Evolutionary conservation across 2,113 vertebrate species (phyloP).

Genomic region (Acrocephalus kingi): DNA sequence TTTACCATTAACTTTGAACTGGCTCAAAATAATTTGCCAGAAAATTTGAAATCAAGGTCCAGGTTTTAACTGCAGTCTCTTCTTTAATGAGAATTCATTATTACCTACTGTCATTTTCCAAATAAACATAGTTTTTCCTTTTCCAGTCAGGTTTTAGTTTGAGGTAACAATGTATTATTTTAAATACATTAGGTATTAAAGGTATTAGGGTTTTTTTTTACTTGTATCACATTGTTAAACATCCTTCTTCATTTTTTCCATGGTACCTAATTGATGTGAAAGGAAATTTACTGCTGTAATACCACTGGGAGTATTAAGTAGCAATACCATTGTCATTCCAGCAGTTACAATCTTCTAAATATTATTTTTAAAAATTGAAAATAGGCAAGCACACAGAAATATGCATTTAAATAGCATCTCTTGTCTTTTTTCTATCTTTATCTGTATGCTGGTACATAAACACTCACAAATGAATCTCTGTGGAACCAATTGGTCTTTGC

Average conservation of each 20-base stretch:
- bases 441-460: neutral
- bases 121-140: neutral
- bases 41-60: neutral
- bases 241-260: neutral
- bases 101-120: neutral
- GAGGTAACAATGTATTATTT: neutral
- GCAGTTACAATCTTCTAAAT: neutral
- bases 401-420: neutral
- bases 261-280: neutral
- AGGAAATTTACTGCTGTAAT: neutral
- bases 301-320: neutral
- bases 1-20: neutral
- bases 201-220: neutral
- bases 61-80: neutral
- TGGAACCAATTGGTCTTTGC: neutral
- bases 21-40: neutral
- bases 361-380: neutral
- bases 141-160: neutral
- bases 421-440: neutral
- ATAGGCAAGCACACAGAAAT: neutral
- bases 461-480: neutral
- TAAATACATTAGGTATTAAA: too few species aligned
- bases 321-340: neutral
- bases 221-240: neutral
- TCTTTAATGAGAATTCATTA: neutral